Conservation (phyloP, 1,140 invertebrate species). For the Phenacoccus solenopsis region DNA sequence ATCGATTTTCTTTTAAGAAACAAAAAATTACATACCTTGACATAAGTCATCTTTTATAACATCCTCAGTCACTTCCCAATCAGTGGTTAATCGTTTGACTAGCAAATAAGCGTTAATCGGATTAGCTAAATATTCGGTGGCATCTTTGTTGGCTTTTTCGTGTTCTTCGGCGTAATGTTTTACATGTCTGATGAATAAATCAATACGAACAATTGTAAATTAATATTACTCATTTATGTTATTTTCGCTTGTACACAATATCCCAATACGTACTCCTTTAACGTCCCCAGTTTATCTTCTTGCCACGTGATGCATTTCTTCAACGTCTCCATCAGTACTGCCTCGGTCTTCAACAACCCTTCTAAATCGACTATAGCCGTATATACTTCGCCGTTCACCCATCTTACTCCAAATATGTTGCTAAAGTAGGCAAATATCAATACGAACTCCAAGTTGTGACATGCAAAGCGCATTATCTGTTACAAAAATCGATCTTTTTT, state of each 20-base stretch:
- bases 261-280: conserved; percentile 48
- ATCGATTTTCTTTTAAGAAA: conserved; percentile 10
- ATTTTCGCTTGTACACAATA: too few species aligned
- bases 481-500: too few species aligned
- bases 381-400: conserved; percentile 51
- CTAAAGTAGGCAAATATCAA: conserved; percentile 19
- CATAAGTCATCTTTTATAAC: conserved; percentile 58
- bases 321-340: conserved; percentile 66
- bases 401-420: background rate
- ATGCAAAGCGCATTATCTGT: background rate
- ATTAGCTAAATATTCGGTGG: conserved; percentile 76
- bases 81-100: conserved; percentile 85
- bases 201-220: too few species aligned
- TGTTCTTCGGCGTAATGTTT: conserved; percentile 44
- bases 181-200: conserved; percentile 23
- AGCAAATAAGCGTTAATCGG: conserved; percentile 94
- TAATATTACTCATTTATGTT: too few species aligned
- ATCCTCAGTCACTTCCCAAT: conserved; percentile 69
- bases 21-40: conserved; percentile 42
- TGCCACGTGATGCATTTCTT: conserved; percentile 70
- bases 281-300: conserved; percentile 59
- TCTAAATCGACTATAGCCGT: conserved; percentile 86
- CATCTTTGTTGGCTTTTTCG: conserved; percentile 59
- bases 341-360: conserved; percentile 73
- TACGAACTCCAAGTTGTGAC: background rate